A percentile compares a stretch with the other conserved stretches of the same genome.
Evolutionary conservation across 2,797 vertebrate genomes (phyloP).

Genomic region (Triplophysa yarkandensis): DNA sequence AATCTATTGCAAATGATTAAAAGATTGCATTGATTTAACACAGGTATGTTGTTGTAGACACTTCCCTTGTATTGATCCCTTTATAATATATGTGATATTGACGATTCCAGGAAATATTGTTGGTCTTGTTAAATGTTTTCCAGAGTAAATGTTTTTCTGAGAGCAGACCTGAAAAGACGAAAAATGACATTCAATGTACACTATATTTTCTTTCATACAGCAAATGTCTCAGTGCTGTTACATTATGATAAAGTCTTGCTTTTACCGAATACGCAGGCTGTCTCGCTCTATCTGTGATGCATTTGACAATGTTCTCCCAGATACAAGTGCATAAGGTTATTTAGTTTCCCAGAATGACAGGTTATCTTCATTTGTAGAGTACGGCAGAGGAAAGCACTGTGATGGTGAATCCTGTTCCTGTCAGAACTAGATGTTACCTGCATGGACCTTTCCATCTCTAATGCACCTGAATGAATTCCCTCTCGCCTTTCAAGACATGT

Average conservation of each 20-base stretch:
- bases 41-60: not conserved
- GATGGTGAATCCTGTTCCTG: slow-evolving; percentile 1
- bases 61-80: not conserved
- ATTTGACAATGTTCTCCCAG: not conserved
- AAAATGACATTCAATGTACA: slow-evolving; percentile 6
- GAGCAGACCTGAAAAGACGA: not conserved
- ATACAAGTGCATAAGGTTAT: slow-evolving; percentile 28
- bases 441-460: slow-evolving; percentile 21
- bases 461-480: not conserved
- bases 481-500: not conserved
- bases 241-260: slow-evolving; percentile 14
- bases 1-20: too few species aligned
- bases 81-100: not conserved
- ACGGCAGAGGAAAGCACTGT: not conserved
- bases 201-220: not conserved
- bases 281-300: not conserved
- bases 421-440: slow-evolving; percentile 4
- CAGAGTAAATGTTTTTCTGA: not conserved
- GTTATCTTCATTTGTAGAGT: slow-evolving; percentile 13
- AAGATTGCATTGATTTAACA: too few species aligned
- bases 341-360: slow-evolving; percentile 7
- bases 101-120: not conserved
- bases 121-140: not conserved
- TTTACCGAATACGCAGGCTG: not conserved
- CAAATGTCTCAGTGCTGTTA: not conserved